A percentile compares a stretch with the other conserved stretches of the same genome.
Conservation (phyloP, 2,888 invertebrate genomes). For the Sphecodes monilicornis region DNA sequence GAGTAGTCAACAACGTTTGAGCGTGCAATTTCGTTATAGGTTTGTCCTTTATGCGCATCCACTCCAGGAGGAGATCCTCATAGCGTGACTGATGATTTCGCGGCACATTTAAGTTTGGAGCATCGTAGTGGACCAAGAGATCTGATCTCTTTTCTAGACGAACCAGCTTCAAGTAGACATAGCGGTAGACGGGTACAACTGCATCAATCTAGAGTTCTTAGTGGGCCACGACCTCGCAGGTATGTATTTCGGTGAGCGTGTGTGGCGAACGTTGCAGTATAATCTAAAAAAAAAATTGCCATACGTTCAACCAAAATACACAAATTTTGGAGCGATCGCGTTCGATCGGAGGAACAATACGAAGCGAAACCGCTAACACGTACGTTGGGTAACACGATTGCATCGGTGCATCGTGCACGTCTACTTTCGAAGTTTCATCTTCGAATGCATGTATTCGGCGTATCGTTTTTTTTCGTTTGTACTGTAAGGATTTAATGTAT, state of each 20-base stretch:
- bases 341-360: not conserved
- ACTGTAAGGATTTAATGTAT: conserved; percentile 26
- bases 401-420: not conserved
- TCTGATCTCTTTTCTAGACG: conserved; percentile 96
- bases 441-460: conserved; percentile 28
- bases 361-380: not conserved
- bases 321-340: conserved; percentile 4
- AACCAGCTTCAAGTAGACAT: conserved; percentile 92
- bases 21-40: conserved; percentile 85
- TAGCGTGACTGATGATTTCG: conserved; percentile 98
- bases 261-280: conserved; percentile 8
- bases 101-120: conserved; percentile 97
- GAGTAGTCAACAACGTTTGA: not conserved
- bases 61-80: conserved; percentile 99
- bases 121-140: conserved; percentile 96
- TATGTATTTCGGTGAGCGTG: conserved; percentile 57
- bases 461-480: conserved; percentile 16
- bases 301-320: not conserved
- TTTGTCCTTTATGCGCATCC: conserved; percentile 98
- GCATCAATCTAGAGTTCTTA: conserved; percentile 90
- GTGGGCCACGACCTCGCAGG: conserved; percentile 91
- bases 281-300: conserved; percentile 11
- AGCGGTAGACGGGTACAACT: conserved; percentile 91
- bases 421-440: not conserved
- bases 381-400: not conserved